Evolutionary conservation across 2,113 vertebrate species (phyloP).

Genomic region (Mirounga angustirostris): DNA sequence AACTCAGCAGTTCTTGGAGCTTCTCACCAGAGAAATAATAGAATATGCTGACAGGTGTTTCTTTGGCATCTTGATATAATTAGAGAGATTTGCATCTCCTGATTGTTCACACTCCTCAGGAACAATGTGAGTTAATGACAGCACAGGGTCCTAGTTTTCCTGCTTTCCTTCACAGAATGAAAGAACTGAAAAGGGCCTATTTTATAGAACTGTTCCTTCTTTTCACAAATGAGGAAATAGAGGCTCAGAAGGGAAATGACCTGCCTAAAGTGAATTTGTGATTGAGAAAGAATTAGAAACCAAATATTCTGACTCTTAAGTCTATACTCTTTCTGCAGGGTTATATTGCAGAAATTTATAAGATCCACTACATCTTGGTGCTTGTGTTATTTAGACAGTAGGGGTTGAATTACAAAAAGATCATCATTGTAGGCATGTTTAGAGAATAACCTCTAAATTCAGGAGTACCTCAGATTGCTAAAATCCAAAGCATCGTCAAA

Average conservation of each 20-base stretch:
- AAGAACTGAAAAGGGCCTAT: neutral
- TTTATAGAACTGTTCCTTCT: neutral
- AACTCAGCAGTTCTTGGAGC: neutral
- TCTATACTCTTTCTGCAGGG: neutral
- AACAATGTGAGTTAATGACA: constrained; percentile 72
- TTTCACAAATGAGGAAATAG: neutral
- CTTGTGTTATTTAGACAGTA: neutral
- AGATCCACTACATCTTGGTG: neutral
- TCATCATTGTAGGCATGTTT: neutral
- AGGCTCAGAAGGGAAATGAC: neutral
- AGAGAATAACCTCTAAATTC: neutral
- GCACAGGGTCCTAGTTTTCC: neutral
- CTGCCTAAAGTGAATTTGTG: neutral
- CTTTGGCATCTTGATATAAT: constrained; percentile 78
- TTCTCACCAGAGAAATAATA: constrained; percentile 52
- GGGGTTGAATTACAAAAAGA: neutral
- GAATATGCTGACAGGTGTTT: constrained; percentile 26
- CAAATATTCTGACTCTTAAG: neutral
- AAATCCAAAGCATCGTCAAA: neutral
- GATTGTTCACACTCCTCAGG: constrained; percentile 62
- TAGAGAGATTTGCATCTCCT: constrained; percentile 72
- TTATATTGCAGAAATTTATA: neutral
- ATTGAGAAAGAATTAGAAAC: neutral
- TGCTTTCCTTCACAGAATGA: constrained; percentile 2
- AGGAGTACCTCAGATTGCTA: neutral